phyloP scores from a whole-genome alignment of 2,888 invertebrate genomes.

The Synanthedon vespiformis region DNA sequence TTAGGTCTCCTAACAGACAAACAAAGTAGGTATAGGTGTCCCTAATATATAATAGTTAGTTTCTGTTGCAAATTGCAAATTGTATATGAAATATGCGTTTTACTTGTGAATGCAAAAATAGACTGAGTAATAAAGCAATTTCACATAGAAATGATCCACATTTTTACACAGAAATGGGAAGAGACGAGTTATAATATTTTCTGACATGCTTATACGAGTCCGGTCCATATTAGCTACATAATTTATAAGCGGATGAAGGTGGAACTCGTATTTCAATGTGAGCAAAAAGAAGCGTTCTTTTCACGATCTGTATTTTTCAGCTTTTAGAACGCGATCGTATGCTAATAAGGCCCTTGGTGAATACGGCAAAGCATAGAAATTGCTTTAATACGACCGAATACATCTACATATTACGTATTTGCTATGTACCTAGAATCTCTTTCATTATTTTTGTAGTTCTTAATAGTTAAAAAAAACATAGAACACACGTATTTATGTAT shows the following conservation, averaged over 20 bases:
- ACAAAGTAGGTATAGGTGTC: too few species aligned
- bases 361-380: conserved; percentile 21
- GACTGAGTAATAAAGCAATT: too few species aligned
- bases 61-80: too few species aligned
- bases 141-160: neutral
- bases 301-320: conserved; percentile 37
- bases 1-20: too few species aligned
- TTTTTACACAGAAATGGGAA: neutral
- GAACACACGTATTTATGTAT: too few species aligned
- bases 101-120: too few species aligned
- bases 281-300: conserved; percentile 24
- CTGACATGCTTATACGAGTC: conserved; percentile 19
- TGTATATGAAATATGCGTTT: too few species aligned
- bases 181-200: neutral
- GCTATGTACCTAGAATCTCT: neutral
- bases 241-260: conserved; percentile 46
- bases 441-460: too few species aligned
- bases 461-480: too few species aligned
- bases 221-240: conserved; percentile 36
- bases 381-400: neutral
- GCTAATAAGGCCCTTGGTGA: conserved; percentile 41
- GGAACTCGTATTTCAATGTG: conserved; percentile 39
- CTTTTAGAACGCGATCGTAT: conserved; percentile 43
- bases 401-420: neutral
- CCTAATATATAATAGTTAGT: too few species aligned